Evolutionary conservation across 1,140 invertebrate species (phyloP), one percentile per base, ranked within the genome.

Genomic region (Hycleus cichorii): DNA sequence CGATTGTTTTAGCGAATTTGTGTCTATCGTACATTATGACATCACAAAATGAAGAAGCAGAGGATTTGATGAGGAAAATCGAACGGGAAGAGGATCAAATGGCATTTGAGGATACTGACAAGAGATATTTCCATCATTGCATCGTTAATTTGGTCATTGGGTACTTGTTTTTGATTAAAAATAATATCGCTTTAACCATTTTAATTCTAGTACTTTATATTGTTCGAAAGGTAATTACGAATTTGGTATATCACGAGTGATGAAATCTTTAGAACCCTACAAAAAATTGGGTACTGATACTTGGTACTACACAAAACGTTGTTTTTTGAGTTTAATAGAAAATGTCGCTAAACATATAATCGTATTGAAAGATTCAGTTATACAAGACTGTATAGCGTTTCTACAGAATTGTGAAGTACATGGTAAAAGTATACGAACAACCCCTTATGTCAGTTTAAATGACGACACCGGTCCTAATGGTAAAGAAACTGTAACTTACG

Each of bases 1-100:
- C 97, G 1, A 95, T 98, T 56, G 93, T 99, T 45, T 79, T 99
- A 63, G 97, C 97, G 3, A 99, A 99, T 77, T 77, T 99, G 7
- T 99, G 97, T 76, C 96, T 99, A 0, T 96, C 94, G 46, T 99
- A 99, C 71, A 97, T 99, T 62, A 97, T 99, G 94, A 98, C 93
- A 1, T 92, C 91, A 49, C 93, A 97, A 76, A 99, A 99, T 75
- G 93, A 97, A 75, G 95, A 98, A 79, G 97, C 97, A 27, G 97
- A 99, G 78, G 95, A 98, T 70, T 78, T 99, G 49, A 98, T 99
- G 94, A 83, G 95, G 49, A 95, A 95, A 78, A 96, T 99, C 63
- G 97, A 99, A 73, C 95, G 96, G 65, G 95, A 98, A 73, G 97
- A 99, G 74, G 95, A 97, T 72, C 85, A 90, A 50, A 77, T 95